A percentile compares a stretch with the other conserved stretches of the same genome.
These are phyloP conservation scores for Pedionomus torquatus DNA, from an alignment of 2,113 vertebrate genomes.

Conservation along the genomic window DNA sequence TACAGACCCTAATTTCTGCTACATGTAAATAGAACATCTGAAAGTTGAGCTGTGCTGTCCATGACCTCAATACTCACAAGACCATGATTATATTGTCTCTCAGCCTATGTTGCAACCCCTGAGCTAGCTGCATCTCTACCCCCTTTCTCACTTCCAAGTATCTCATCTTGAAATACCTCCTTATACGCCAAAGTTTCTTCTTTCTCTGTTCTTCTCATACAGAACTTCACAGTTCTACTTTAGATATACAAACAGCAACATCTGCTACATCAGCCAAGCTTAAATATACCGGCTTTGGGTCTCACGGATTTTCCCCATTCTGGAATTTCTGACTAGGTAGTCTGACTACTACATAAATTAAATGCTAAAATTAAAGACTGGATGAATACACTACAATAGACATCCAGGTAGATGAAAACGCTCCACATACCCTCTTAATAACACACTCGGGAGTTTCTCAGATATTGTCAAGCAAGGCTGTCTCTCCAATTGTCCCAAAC, in stretches of 20 bases:
- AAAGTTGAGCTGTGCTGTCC: neutral
- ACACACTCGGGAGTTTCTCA: neutral
- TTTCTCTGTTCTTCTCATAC: neutral
- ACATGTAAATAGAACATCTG: neutral
- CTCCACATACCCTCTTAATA: neutral
- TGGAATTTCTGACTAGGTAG: neutral
- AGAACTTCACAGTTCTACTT: neutral
- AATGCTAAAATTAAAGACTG: neutral
- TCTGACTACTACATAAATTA: neutral
- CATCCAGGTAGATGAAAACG: neutral
- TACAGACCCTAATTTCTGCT: neutral
- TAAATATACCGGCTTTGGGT: neutral
- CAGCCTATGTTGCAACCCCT: neutral
- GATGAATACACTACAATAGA: neutral
- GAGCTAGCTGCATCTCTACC: neutral
- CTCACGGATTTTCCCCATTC: neutral
- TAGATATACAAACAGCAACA: fast-evolving
- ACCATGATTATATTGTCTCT: neutral
- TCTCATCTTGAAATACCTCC: neutral
- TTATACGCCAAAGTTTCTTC: neutral
- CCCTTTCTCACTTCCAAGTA: neutral
- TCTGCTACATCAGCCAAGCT: neutral
- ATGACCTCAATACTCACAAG: neutral
- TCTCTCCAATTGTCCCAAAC: neutral
- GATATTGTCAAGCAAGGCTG: neutral